phyloP scores from a whole-genome alignment of 1,140 invertebrate genomes.

The Zeugodacus cucurbitae region DNA sequence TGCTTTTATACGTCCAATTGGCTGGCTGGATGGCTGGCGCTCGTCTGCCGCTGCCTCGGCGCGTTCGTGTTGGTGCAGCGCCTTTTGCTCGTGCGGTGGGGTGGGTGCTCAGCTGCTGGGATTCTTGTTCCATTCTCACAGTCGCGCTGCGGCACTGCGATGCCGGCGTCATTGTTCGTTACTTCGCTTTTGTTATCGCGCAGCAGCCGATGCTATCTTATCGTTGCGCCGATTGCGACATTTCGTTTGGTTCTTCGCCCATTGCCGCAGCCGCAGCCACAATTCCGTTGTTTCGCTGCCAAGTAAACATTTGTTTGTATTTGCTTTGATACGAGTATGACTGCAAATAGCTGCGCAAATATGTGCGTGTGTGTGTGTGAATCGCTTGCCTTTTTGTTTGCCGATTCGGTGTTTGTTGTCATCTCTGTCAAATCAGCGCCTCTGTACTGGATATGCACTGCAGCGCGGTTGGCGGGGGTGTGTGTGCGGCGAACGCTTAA shows the following conservation, averaged over 20 bases:
- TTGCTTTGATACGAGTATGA: background rate
- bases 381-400: background rate
- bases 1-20: background rate
- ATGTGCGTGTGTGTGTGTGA: background rate
- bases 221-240: background rate
- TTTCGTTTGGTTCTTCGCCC: background rate
- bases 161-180: background rate
- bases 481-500: background rate
- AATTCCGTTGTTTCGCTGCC: slow-evolving; percentile 9
- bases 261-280: background rate
- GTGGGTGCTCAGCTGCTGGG: background rate
- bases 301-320: background rate
- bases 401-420: background rate
- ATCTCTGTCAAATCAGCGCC: background rate
- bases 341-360: background rate
- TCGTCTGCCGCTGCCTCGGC: background rate
- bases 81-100: background rate
- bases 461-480: background rate
- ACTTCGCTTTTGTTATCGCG: background rate
- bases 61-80: background rate
- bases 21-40: background rate
- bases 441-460: background rate
- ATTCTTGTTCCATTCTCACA: slow-evolving; percentile 28
- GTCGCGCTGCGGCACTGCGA: background rate
- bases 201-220: background rate